Conservation (phyloP, 2,797 vertebrate genomes). For the Microcaecilia unicolor region DNA sequence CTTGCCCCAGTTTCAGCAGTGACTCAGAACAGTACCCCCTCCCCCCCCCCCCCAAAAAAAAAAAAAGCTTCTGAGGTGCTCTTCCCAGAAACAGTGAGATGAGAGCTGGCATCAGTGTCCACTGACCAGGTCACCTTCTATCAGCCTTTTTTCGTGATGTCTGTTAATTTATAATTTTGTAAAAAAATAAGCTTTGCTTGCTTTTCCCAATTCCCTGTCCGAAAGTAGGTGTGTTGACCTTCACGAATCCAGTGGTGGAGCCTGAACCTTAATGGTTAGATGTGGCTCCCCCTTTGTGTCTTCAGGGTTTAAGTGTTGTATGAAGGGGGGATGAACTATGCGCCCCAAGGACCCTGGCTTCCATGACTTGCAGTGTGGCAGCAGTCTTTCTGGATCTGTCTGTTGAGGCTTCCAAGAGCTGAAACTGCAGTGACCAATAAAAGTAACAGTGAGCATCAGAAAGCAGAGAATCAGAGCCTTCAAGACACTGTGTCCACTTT, state of each 20-base stretch:
- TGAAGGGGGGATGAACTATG: constrained; percentile 37
- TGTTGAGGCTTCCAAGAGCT: constrained; percentile 5
- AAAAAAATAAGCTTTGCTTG: constrained; percentile 7
- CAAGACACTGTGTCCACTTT: constrained; percentile 38
- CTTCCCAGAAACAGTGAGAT: too few species aligned
- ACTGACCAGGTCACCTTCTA: too few species aligned
- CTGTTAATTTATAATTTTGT: constrained; percentile 10
- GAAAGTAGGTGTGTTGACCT: background rate
- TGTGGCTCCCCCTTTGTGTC: constrained; percentile 21
- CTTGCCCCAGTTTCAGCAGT: too few species aligned
- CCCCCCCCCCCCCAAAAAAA: too few species aligned
- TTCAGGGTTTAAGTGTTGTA: constrained; percentile 41
- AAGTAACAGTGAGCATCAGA: constrained; percentile 53
- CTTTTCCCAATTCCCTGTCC: background rate
- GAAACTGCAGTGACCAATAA: constrained; percentile 4
- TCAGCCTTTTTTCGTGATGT: too few species aligned
- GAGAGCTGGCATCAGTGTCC: too few species aligned
- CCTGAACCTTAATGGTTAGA: constrained; percentile 30
- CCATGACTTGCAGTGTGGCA: constrained; percentile 24
- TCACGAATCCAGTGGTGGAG: constrained; percentile 29
- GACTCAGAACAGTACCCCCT: too few species aligned
- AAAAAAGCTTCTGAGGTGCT: too few species aligned
- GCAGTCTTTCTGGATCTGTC: background rate
- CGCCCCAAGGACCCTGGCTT: constrained; percentile 17
- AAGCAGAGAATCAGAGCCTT: constrained; percentile 46